Conservation (phyloP, 2,888 invertebrate genomes). For the Diadegma fenestrale region DNA sequence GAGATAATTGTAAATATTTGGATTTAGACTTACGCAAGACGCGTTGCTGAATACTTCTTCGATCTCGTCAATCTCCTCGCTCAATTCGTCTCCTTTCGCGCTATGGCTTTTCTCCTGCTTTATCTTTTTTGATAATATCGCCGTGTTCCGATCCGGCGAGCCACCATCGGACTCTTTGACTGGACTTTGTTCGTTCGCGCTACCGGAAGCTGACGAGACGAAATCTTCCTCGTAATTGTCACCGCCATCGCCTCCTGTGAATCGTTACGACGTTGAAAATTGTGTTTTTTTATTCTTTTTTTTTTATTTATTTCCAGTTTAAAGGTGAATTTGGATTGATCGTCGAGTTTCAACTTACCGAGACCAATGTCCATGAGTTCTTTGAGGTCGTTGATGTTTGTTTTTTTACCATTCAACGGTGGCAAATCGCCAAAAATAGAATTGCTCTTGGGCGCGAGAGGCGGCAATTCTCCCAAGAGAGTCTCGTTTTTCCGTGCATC, state of each 20-base stretch:
- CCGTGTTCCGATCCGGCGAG: conserved; percentile 71
- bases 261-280: not conserved
- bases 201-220: conserved; percentile 81
- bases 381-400: conserved; percentile 82
- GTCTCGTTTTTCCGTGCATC: conserved; percentile 76
- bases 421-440: conserved; percentile 82
- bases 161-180: conserved; percentile 77
- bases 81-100: conserved; percentile 80
- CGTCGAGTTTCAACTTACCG: conserved; percentile 73
- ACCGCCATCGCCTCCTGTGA: conserved; percentile 75
- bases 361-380: conserved; percentile 81
- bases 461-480: conserved; percentile 79
- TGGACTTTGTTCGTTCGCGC: conserved; percentile 82
- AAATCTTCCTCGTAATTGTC: conserved; percentile 83
- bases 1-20: conserved; percentile 51
- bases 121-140: conserved; percentile 68
- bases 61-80: conserved; percentile 81
- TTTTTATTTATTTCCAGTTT: not conserved
- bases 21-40: conserved; percentile 80
- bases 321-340: not conserved
- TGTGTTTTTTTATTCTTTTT: not conserved
- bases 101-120: conserved; percentile 78
- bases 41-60: conserved; percentile 81
- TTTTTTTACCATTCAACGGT: conserved; percentile 82
- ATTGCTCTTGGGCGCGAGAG: conserved; percentile 78